Percentiles rank a stretch among this genome's conserved stretches.
Evolutionary conservation across 2,888 invertebrate species (phyloP).

Genomic region (Elysia crispata): DNA sequence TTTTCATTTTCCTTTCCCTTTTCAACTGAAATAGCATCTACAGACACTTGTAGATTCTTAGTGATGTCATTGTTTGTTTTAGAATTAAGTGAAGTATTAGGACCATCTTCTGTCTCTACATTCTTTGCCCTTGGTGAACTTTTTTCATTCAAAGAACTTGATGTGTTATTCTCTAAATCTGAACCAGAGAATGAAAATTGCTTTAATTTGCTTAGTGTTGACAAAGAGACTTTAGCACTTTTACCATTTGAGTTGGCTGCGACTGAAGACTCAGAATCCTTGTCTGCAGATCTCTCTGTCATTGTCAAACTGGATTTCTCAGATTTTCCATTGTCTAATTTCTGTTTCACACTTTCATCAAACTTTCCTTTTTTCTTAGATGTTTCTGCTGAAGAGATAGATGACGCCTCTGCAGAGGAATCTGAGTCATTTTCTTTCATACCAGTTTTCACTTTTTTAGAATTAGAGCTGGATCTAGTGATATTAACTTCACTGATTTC

Average conservation of each 20-base stretch:
- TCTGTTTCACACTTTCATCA: neutral
- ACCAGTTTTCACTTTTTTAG: neutral
- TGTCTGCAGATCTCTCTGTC: neutral
- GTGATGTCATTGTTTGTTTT: too few relatives aligned
- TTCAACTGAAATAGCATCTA: too few relatives aligned
- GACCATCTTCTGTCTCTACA: too few relatives aligned
- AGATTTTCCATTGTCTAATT: neutral
- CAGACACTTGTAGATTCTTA: too few relatives aligned
- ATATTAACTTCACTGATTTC: neutral
- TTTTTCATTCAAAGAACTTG: too few relatives aligned
- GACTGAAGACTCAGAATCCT: neutral
- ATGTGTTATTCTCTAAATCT: neutral
- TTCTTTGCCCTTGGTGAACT: too few relatives aligned
- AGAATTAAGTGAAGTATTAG: too few relatives aligned
- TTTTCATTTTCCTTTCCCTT: too few relatives aligned
- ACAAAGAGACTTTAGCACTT: constrained; percentile 9
- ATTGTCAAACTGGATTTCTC: neutral
- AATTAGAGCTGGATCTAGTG: neutral
- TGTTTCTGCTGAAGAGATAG: too few relatives aligned
- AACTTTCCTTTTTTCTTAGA: neutral
- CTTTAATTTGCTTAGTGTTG: constrained; percentile 49
- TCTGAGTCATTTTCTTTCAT: neutral
- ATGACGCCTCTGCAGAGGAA: neutral
- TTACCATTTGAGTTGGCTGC: neutral
- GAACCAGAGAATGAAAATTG: constrained; percentile 49